Evolutionary conservation across 2,113 vertebrate species (phyloP), one percentile per base, ranked within the genome.

Genomic region (Callithrix jacchus): DNA sequence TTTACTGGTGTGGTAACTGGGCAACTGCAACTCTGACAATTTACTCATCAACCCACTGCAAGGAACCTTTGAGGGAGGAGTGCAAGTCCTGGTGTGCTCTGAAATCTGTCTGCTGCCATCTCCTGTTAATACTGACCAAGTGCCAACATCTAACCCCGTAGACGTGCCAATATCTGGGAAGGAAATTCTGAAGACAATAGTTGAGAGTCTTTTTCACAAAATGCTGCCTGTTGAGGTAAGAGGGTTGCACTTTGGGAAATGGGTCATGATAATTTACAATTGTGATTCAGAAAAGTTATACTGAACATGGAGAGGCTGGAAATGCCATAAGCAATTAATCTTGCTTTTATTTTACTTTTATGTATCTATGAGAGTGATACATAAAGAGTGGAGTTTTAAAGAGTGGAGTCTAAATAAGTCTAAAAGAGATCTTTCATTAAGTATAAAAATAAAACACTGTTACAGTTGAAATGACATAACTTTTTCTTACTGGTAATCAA

Each of bases 281-380:
- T 14, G 25, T 27, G 54, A 74, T 2, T 58, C 47, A 79, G 35
- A 58, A 45, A n/a, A 47, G 27, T 21, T 20, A 11, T 6, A 11
- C 25, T 37, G 20, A 11, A 11, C 1, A 3, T 27, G 6, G 56
- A 64, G 10, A 18, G 12, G 30, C 7, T 8, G 30, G 64, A 71
- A 25, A 32, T 11, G 17, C 2, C 54, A 27, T 1, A 11, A 6
- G 2, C 2, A 25, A 70, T 52, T 23, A 1, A 52, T 16, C 45
- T 54, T 13, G 30, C 40, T 76, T 87, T 40, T 21, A 8, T 21
- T 9, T 49, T 37, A 30, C 10, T 77, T n/a, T 68, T 30, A 27
- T 2, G 7, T 23, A 20, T 2, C 27, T 7, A 2, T 7, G 37
- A 37, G 11, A 40, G 30, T n/a, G 11, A 35, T 2, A 3, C 5